Percentiles rank a stretch among this genome's conserved stretches.
Evolutionary conservation across 2,888 invertebrate genomes (phyloP).

Genomic region (Idaea aversata): DNA sequence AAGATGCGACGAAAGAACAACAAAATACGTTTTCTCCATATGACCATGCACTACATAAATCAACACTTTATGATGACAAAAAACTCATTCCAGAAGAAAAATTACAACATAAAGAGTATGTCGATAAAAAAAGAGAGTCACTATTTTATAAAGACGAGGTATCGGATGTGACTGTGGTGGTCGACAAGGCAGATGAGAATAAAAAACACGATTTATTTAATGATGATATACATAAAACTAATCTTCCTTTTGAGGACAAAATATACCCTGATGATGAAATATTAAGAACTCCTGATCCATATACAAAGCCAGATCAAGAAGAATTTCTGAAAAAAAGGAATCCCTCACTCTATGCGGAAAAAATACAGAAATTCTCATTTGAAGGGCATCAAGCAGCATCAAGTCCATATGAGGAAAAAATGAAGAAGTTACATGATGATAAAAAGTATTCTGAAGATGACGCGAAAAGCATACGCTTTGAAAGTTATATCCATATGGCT

Average conservation of each 20-base stretch:
- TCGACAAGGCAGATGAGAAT: neutral
- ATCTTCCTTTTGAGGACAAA: neutral
- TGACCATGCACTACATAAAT: neutral
- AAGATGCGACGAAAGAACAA: too few species aligned
- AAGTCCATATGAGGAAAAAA: neutral
- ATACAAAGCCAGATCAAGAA: neutral
- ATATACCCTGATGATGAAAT: neutral
- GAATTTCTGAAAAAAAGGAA: neutral
- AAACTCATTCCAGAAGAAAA: neutral
- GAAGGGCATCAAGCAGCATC: too few species aligned
- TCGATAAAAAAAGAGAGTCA: neutral
- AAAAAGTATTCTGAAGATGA: neutral
- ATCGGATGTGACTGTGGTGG: too few species aligned
- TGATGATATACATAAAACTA: neutral
- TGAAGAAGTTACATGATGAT: neutral
- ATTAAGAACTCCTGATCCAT: too few species aligned
- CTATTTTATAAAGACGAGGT: neutral
- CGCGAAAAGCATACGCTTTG: neutral
- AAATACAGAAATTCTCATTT: neutral
- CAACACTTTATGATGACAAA: neutral
- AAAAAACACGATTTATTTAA: neutral
- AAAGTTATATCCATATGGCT: constrained; percentile 1
- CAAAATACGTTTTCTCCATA: too few species aligned
- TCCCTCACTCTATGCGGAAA: neutral
- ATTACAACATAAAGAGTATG: neutral